These are phyloP conservation scores for Lasius fuliginosus DNA, from an alignment of 2,888 invertebrate species.

Conservation along the genomic window DNA sequence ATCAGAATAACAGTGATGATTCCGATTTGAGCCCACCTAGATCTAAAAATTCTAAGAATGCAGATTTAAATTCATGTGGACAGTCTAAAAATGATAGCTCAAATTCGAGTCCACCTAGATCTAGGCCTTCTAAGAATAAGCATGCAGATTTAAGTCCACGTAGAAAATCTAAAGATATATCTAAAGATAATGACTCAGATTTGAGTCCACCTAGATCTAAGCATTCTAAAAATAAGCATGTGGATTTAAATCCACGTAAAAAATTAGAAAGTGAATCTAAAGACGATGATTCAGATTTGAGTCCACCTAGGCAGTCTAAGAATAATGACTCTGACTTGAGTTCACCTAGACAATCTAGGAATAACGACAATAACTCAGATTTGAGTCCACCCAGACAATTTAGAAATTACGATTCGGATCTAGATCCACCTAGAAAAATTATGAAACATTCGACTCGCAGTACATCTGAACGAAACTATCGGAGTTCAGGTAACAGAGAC, in stretches of 20 bases:
- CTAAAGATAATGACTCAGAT: constrained; percentile 82
- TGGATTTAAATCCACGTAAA: constrained; percentile 27
- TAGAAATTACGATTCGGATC: constrained; percentile 71
- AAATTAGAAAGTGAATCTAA: constrained; percentile 70
- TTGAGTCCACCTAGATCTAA: constrained; percentile 80
- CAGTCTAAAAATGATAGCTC: constrained; percentile 81
- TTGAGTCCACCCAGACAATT: constrained; percentile 61
- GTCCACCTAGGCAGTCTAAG: constrained; percentile 68
- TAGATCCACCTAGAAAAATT: constrained; percentile 75
- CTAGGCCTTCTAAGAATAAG: constrained; percentile 59
- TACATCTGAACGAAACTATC: constrained; percentile 29
- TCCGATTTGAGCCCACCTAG: constrained; percentile 65
- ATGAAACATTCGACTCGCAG: constrained; percentile 37
- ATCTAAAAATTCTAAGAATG: constrained; percentile 58
- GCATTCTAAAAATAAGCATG: constrained; percentile 44
- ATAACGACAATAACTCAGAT: constrained; percentile 62
- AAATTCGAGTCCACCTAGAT: constrained; percentile 81
- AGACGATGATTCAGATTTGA: constrained; percentile 68
- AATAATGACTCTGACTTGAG: constrained; percentile 74
- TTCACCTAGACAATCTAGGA: constrained; percentile 72
- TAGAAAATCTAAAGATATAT: constrained; percentile 56
- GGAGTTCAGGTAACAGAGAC: constrained; percentile 21
- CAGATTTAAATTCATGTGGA: constrained; percentile 61
- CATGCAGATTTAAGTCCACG: constrained; percentile 61
- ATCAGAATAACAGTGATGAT: constrained; percentile 58